Base-by-base conservation (phyloP, 2,888 invertebrate genomes). In the Metalampra italica region DNA sequence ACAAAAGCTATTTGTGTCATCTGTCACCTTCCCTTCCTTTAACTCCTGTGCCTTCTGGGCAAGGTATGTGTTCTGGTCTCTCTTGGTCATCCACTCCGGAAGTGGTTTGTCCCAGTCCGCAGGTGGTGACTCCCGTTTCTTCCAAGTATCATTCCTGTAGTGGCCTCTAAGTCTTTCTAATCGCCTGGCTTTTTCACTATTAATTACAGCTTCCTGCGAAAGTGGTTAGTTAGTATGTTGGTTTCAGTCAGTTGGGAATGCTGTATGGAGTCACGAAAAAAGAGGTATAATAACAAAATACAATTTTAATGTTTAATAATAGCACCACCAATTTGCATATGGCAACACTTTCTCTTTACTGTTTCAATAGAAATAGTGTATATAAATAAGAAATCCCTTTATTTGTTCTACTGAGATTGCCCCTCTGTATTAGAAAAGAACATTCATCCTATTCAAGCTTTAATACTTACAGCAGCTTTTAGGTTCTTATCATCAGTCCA, bases 71-170 rank as follows among this genome's bases (percentile, higher is more conserved):
- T 91, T 84, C 69, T 94, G 91, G 64, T 94, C 92, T 62, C 92
- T 90, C 66, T 94, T 91, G 13, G 75, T 76, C 76, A 96, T 84
- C 92, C 93, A 93, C 7, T 94, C 93, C 0, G 97, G 97, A 50
- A 97, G 75, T 0, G 95, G 95, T 55, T 91, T 91, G 54, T 92
- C 91, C 97, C 97, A 98, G 75, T 96, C 93, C 46, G 88, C 82
- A 0, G 97, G 97, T 0, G 97, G 97, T 34, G 84, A 66, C 7
- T 89, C 90, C 40, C 98, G 84, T 71, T 92, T 94, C 64, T 93
- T 90, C 98, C 98, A 98, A 0, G 93, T 90, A 71, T 94, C 90
- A 77, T 98, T 98, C 46, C 71, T 79, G 58, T 91, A 92, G 75
- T 96, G 96, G 0, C 92, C 91, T 49, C 77, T 73, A 46, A 97